Evolutionary conservation across 2,888 invertebrate species (phyloP).

Genomic region (Cheiracanthium punctorium): DNA sequence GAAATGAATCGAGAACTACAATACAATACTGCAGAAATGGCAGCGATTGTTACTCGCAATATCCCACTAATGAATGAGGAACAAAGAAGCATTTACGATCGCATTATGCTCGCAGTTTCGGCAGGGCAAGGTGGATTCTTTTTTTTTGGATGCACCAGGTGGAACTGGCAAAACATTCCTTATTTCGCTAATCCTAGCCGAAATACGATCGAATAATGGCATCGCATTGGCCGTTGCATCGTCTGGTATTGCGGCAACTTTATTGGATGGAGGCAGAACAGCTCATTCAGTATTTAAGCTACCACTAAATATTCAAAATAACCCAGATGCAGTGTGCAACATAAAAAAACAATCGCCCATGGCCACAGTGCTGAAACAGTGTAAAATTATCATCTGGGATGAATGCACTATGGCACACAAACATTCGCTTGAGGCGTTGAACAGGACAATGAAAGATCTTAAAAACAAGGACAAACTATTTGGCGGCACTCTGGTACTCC

Average conservation of each 20-base stretch:
- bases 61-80: slow-evolving; percentile 23
- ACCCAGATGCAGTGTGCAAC: slow-evolving; percentile 32
- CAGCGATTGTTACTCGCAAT: slow-evolving; percentile 32
- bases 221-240: not conserved
- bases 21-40: slow-evolving; percentile 18
- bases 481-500: not conserved
- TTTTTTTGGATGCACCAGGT: slow-evolving; percentile 74
- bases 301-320: slow-evolving; percentile 54
- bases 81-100: not conserved
- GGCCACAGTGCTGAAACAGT: slow-evolving; percentile 23
- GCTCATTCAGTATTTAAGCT: slow-evolving; percentile 66
- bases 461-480: not conserved
- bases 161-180: slow-evolving; percentile 77
- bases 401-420: slow-evolving; percentile 43
- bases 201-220: slow-evolving; percentile 74
- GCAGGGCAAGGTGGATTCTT: too few species aligned
- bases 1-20: slow-evolving; percentile 26
- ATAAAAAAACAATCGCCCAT: slow-evolving; percentile 16
- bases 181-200: slow-evolving; percentile 75
- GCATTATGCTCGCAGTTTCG: too few species aligned
- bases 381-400: slow-evolving; percentile 36
- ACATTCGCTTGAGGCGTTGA: slow-evolving; percentile 72
- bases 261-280: slow-evolving; percentile 63
- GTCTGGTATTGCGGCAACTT: slow-evolving; percentile 63
- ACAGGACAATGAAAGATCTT: slow-evolving; percentile 9